These are phyloP conservation scores for Aphelinus atriplicis DNA, from an alignment of 1,140 invertebrate species.

Conservation along the genomic window DNA sequence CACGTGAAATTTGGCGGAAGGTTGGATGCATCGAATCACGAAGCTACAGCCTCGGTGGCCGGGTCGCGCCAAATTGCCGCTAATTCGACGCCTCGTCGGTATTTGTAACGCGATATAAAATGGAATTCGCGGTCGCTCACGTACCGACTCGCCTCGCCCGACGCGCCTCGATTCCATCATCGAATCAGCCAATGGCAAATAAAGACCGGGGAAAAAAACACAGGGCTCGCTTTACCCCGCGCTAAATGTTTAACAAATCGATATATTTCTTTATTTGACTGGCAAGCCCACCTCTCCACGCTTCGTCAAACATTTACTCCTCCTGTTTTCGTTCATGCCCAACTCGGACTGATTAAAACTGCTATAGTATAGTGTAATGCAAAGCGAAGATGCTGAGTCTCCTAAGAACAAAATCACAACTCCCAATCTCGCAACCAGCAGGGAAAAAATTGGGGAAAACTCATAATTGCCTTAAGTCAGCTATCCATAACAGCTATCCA, in stretches of 20 bases:
- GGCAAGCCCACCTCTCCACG: not conserved
- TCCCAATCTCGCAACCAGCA: too few relatives aligned
- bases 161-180: constrained; percentile 44
- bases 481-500: too few relatives aligned
- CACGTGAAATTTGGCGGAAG: constrained; percentile 42
- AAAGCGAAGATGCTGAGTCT: too few relatives aligned
- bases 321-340: too few relatives aligned
- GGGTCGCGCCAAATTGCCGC: constrained; percentile 42
- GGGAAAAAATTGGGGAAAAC: too few relatives aligned
- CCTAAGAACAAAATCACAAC: too few relatives aligned
- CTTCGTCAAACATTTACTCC: too few relatives aligned
- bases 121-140: constrained; percentile 45
- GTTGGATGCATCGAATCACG: constrained; percentile 32
- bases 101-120: constrained; percentile 52
- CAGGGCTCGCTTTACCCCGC: not conserved
- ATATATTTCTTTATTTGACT: constrained; percentile 19
- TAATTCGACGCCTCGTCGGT: constrained; percentile 45
- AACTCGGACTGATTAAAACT: too few relatives aligned
- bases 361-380: too few relatives aligned
- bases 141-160: constrained; percentile 31
- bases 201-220: constrained; percentile 40
- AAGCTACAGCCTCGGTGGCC: constrained; percentile 6
- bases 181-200: constrained; percentile 49
- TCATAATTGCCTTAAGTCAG: too few relatives aligned
- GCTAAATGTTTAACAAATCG: not conserved